phyloP scores from a whole-genome alignment of 2,113 vertebrate species.

The Trochalopteron elliotii region DNA sequence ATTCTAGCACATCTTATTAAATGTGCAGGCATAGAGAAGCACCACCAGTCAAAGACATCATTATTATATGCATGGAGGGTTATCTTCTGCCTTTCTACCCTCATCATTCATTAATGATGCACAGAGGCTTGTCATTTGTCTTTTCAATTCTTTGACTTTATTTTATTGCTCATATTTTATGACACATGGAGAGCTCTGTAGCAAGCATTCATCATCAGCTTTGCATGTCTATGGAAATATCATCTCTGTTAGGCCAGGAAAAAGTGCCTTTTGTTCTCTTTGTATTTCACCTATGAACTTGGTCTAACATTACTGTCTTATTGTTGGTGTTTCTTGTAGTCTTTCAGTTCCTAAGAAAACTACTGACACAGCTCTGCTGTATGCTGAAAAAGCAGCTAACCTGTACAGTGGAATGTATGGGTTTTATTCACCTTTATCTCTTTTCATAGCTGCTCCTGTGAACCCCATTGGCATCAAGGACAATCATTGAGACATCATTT shows the following conservation, averaged over 20 bases:
- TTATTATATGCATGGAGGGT: conserved; percentile 64
- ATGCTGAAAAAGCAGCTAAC: not conserved
- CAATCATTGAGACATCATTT: not conserved
- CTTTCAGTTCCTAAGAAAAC: not conserved
- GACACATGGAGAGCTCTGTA: conserved; percentile 33
- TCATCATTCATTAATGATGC: conserved; percentile 63
- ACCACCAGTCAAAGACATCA: conserved; percentile 28
- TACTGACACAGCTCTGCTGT: not conserved
- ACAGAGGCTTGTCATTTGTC: conserved; percentile 59
- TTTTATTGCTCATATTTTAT: conserved; percentile 59
- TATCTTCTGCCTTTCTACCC: conserved; percentile 43
- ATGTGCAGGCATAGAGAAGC: conserved; percentile 26
- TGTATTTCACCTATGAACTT: not conserved
- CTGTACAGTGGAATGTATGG: not conserved
- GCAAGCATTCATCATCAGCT: not conserved
- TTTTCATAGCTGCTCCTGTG: not conserved
- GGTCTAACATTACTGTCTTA: not conserved
- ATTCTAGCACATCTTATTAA: conserved; percentile 58
- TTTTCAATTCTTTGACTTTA: conserved; percentile 56
- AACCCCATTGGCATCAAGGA: not conserved
- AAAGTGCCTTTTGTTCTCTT: conserved; percentile 18
- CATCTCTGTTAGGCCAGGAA: not conserved
- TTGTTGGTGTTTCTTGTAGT: not conserved
- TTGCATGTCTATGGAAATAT: not conserved
- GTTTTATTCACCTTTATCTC: not conserved